phyloP scores from a whole-genome alignment of 2,113 vertebrate genomes.

The Lota lota region DNA sequence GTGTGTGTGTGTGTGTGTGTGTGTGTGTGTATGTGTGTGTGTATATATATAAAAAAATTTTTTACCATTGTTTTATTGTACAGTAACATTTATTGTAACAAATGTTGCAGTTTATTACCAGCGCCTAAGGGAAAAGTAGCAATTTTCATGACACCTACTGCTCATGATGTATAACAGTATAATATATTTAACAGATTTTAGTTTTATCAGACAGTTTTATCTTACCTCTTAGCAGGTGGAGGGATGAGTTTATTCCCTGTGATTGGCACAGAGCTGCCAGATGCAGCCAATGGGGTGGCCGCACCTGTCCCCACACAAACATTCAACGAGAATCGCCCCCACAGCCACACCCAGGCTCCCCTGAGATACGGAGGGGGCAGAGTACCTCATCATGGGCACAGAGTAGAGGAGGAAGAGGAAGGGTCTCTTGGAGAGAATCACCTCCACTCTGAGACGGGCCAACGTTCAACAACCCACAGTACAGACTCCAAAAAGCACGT shows the following conservation, averaged over 20 bases:
- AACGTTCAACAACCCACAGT: constrained; percentile 23
- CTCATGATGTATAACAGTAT: background rate
- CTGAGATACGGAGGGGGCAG: constrained; percentile 51
- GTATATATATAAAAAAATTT: too few relatives aligned
- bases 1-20: too few relatives aligned
- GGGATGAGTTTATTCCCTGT: constrained; percentile 78
- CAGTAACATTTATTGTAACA: too few relatives aligned
- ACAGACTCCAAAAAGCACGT: constrained; percentile 25
- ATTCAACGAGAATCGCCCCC: constrained; percentile 44
- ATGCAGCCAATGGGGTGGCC: constrained; percentile 65
- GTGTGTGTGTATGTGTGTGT: too few relatives aligned
- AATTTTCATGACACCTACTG: background rate
- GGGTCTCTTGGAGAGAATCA: constrained; percentile 30
- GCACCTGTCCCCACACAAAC: constrained; percentile 39
- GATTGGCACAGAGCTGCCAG: constrained; percentile 67
- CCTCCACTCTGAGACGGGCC: constrained; percentile 26
- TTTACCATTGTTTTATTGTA: too few relatives aligned
- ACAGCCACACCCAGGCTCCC: constrained; percentile 17
- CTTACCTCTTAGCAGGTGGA: constrained; percentile 63
- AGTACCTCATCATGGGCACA: constrained; percentile 35
- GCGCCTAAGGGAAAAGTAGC: background rate
- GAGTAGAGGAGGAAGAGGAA: constrained; percentile 10
- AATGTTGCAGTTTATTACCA: background rate
- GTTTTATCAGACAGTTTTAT: background rate
- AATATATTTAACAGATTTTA: background rate